A percentile compares a stretch with the other conserved stretches of the same genome.
These are phyloP conservation scores for Torymus texanus DNA, from an alignment of 2,888 invertebrate genomes.

Conservation along the genomic window DNA sequence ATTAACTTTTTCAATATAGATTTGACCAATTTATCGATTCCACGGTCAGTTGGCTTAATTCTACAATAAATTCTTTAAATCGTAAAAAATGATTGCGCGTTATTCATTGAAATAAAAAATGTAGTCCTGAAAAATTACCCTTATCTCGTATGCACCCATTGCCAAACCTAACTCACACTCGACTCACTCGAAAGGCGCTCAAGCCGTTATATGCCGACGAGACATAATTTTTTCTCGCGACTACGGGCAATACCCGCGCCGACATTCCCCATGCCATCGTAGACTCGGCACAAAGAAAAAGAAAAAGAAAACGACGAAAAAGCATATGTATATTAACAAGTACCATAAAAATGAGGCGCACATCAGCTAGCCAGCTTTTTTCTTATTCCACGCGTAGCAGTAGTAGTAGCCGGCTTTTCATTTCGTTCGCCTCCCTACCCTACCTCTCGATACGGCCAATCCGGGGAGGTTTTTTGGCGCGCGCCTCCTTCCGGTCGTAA, in stretches of 20 bases:
- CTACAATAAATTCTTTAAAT: no score
- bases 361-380: constrained; percentile 7
- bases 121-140: no score
- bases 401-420: constrained; percentile 5
- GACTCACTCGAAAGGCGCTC: not conserved
- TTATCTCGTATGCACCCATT: no score
- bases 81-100: no score
- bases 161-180: not conserved
- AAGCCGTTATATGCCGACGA: not conserved
- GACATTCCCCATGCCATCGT: no score
- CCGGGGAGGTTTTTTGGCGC: constrained; percentile 45
- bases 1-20: no score
- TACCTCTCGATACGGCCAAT: not conserved
- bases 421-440: constrained; percentile 9
- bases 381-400: not conserved
- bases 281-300: no score
- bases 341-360: constrained; percentile 24
- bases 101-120: no score
- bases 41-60: no score
- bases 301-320: constrained; percentile 3
- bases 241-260: no score
- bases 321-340: constrained; percentile 47
- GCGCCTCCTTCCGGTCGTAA: constrained; percentile 37
- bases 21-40: no score
- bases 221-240: not conserved